These are phyloP conservation scores for Pontoporia blainvillei DNA, from an alignment of 2,113 vertebrate genomes.

Conservation along the genomic window DNA sequence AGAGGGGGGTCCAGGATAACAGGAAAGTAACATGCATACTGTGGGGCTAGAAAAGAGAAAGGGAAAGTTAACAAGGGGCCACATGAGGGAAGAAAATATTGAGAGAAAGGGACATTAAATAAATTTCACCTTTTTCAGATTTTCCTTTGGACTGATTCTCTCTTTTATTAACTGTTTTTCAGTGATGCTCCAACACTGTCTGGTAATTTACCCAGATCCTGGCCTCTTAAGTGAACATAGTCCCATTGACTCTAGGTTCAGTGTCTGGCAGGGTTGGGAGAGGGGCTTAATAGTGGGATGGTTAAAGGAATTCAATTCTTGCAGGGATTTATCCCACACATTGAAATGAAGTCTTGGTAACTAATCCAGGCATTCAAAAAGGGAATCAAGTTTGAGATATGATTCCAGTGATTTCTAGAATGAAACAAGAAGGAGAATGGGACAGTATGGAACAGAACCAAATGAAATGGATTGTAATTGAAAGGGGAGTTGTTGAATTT, in stretches of 20 bases:
- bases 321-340: neutral
- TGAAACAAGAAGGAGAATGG: neutral
- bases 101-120: neutral
- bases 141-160: neutral
- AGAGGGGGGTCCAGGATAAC: too few species aligned
- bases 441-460: neutral
- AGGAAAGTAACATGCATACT: accelerated
- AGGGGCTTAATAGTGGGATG: neutral
- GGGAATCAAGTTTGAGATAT: neutral
- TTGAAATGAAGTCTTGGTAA: neutral
- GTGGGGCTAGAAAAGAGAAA: neutral
- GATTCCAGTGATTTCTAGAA: neutral
- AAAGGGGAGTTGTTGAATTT: neutral
- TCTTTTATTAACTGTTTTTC: neutral
- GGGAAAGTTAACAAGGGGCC: neutral
- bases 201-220: neutral
- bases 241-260: neutral
- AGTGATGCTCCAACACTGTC: accelerated
- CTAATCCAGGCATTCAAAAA: neutral
- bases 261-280: neutral
- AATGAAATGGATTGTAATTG: neutral
- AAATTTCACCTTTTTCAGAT: neutral
- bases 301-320: neutral
- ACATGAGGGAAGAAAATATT: neutral
- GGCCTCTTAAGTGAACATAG: neutral